Conservation (phyloP, 2,113 vertebrate species). For the Siniperca knerii region DNA sequence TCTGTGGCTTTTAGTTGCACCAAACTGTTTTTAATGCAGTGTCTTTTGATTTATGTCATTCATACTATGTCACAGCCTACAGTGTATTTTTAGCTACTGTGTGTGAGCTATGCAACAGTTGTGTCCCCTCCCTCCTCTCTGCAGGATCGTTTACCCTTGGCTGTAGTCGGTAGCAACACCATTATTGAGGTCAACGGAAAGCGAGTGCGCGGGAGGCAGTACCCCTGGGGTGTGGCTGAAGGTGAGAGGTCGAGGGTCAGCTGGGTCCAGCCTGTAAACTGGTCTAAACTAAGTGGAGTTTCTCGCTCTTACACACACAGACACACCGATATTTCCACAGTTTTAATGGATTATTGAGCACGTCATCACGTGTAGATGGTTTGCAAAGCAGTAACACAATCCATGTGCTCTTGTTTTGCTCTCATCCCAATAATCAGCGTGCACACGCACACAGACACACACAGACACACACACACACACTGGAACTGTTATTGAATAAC, state of each 20-base stretch:
- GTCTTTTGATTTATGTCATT: neutral
- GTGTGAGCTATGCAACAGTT: slow-evolving; percentile 54
- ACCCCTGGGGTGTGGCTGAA: slow-evolving; percentile 98
- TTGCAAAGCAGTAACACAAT: slow-evolving; percentile 28
- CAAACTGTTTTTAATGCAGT: neutral
- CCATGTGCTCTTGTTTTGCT: slow-evolving; percentile 27
- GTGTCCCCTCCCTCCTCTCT: slow-evolving; percentile 62
- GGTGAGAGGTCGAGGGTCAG: slow-evolving; percentile 84
- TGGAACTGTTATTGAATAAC: neutral
- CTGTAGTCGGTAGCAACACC: slow-evolving; percentile 97
- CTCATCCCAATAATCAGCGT: neutral
- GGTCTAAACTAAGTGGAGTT: neutral
- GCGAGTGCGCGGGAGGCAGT: slow-evolving; percentile 94
- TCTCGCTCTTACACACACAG: neutral
- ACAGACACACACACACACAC: neutral
- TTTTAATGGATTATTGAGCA: slow-evolving; percentile 27
- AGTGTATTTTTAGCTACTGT: slow-evolving; percentile 48
- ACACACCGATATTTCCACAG: slow-evolving; percentile 3
- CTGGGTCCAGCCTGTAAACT: neutral
- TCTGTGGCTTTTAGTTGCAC: neutral
- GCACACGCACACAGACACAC: neutral
- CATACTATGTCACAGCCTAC: neutral
- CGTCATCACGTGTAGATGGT: neutral
- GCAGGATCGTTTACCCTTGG: slow-evolving; percentile 95
- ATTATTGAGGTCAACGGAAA: slow-evolving; percentile 97